phyloP scores from a whole-genome alignment of 92 coral and sea anemone genomes.

The Epizoanthus illoricatus region DNA sequence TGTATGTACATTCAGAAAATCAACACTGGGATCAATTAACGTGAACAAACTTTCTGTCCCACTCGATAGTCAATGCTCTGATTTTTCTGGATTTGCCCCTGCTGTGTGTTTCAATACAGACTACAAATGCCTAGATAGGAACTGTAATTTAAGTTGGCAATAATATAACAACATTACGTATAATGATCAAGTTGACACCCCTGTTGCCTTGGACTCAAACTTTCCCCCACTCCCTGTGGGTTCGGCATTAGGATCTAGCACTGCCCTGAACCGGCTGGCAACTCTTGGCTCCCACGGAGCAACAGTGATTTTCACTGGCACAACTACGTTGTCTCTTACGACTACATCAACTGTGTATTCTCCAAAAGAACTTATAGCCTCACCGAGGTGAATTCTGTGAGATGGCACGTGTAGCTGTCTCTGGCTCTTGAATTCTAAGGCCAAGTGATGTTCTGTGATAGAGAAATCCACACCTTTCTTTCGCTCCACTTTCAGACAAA shows the following conservation, averaged over 20 bases:
- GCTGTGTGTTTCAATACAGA: no score
- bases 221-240: background rate
- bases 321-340: conserved; percentile 62
- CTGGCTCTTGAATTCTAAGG: conserved; percentile 76
- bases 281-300: conserved; percentile 67
- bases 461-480: conserved; percentile 60
- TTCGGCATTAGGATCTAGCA: conserved; percentile 44
- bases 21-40: no score
- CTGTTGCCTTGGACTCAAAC: background rate
- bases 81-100: no score
- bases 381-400: conserved; percentile 69
- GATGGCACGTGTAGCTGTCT: conserved; percentile 83
- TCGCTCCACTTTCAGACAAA: conserved; percentile 66
- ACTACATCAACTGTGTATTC: conserved; percentile 66
- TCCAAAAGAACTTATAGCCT: conserved; percentile 79
- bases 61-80: no score
- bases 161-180: background rate
- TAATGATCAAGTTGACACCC: background rate
- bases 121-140: no score
- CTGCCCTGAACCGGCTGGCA: conserved; percentile 58
- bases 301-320: conserved; percentile 77
- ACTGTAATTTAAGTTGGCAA: no score
- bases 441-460: conserved; percentile 78
- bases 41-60: no score
- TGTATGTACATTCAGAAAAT: no score